Base-by-base conservation (phyloP, 2,797 vertebrate species). In the Chaunax sp. region DNA sequence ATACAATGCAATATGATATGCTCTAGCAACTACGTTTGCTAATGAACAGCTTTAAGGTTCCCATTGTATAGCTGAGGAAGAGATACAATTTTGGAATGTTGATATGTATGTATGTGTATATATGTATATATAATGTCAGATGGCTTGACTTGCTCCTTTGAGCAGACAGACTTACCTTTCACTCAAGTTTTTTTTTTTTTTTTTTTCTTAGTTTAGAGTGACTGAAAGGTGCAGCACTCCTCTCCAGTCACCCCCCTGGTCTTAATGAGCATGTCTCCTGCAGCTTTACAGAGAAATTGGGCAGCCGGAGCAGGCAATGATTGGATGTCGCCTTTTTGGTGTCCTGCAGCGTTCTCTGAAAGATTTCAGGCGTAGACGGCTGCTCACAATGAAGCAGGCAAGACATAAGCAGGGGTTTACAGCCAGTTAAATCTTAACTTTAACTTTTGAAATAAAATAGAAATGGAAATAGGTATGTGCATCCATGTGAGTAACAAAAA, bases 231-330 rank as follows among this genome's bases (percentile, higher is more conserved):
- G 64, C 56, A 53, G 55, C 47, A 16, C 54, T 70, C 13, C 25
- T 62, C 57, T 78, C 63, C 69, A 59, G 37, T 77, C 56, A 19
- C 64, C 60, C 58, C 62, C 59, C 53, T 14, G 51, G 60, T 83
- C 64, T 80, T 77, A 73, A 85, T 89, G 85, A 87, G 65, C 0
- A 12, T 19, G 28, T 46, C 77, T 60, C 64, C 77, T 38, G 76
- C 22, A 30, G 81, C 53, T 76, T 41, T 35, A 9, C 45, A 63
- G 73, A 66, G 50, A 75, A 69, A 69, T 59, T 19, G 14, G 52
- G 35, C 56, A 71, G 77, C 63, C 49, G 26, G 15, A 23, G 46
- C 40, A 67, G 59, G 62, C 20, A 2, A 53, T 80, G 84, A 87
- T 88, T 87, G 75, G 72, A 73, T 52, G 64, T 46, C 25, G 43